phyloP scores from a whole-genome alignment of 2,113 vertebrate species.

The Notiomystis cincta region DNA sequence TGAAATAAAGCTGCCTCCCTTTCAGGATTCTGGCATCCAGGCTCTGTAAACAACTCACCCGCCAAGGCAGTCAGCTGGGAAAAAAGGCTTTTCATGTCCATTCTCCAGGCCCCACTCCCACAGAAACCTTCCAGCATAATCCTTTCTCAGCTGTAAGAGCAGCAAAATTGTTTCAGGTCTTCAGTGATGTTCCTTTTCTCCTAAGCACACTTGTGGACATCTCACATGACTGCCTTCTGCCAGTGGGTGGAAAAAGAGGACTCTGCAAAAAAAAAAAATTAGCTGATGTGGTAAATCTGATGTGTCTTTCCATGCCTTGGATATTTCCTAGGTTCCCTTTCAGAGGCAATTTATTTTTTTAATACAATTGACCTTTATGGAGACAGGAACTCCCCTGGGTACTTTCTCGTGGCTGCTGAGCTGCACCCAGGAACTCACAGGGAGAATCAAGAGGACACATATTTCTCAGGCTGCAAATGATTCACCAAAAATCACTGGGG shows the following conservation, averaged over 20 bases:
- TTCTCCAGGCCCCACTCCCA: not conserved
- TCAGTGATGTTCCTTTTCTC: not conserved
- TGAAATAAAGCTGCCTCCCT: not conserved
- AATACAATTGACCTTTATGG: not conserved
- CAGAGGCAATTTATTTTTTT: not conserved
- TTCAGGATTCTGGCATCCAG: not conserved
- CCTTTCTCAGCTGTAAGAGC: not conserved
- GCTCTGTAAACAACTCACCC: not conserved
- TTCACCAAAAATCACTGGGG: not conserved
- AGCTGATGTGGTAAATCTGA: not conserved
- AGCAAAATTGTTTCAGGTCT: not conserved
- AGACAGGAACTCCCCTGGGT: not conserved
- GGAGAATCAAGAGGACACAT: not conserved
- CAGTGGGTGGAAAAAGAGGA: not conserved
- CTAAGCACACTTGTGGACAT: not conserved
- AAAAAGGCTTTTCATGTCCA: conserved; percentile 7
- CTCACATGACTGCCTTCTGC: not conserved
- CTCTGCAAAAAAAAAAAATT: not conserved
- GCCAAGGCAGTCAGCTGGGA: not conserved
- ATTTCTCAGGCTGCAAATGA: not conserved
- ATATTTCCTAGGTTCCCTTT: not conserved
- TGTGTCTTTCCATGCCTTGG: not conserved
- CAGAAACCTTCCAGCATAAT: not conserved
- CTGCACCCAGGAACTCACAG: not conserved
- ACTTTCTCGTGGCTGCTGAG: not conserved